Percentiles rank a stretch among this genome's conserved stretches.
These are phyloP conservation scores for Gymnarchus niloticus DNA, from an alignment of 2,113 vertebrate species.

Conservation along the genomic window DNA sequence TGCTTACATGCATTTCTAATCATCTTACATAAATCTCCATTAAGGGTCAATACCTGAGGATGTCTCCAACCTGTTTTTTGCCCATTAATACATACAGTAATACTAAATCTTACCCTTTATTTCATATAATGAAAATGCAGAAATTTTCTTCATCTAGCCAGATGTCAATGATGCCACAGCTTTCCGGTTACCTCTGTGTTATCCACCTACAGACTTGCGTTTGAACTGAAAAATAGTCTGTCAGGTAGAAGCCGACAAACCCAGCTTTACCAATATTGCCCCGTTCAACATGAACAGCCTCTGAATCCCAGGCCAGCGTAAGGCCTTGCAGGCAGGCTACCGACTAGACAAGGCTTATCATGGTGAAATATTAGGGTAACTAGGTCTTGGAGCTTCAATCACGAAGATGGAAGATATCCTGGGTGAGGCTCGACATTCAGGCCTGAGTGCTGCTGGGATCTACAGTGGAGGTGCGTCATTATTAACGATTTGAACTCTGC, in stretches of 20 bases:
- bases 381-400: background rate
- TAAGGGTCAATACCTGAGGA: background rate
- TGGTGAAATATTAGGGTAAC: conserved; percentile 6
- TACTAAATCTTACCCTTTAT: background rate
- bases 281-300: background rate
- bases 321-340: background rate
- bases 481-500: background rate
- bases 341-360: background rate
- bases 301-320: background rate
- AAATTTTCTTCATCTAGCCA: background rate
- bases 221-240: background rate
- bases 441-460: background rate
- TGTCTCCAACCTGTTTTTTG: background rate
- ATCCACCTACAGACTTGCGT: background rate
- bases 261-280: too few relatives aligned
- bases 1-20: background rate
- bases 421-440: background rate
- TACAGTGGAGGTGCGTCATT: background rate
- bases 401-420: background rate
- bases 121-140: background rate
- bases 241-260: background rate
- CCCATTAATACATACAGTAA: background rate
- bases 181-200: background rate
- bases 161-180: background rate
- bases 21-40: background rate